Percentiles rank a stretch among this genome's conserved stretches.
Evolutionary conservation across 2,888 invertebrate genomes (phyloP).

Genomic region (Rotaria magnacalcarata): DNA sequence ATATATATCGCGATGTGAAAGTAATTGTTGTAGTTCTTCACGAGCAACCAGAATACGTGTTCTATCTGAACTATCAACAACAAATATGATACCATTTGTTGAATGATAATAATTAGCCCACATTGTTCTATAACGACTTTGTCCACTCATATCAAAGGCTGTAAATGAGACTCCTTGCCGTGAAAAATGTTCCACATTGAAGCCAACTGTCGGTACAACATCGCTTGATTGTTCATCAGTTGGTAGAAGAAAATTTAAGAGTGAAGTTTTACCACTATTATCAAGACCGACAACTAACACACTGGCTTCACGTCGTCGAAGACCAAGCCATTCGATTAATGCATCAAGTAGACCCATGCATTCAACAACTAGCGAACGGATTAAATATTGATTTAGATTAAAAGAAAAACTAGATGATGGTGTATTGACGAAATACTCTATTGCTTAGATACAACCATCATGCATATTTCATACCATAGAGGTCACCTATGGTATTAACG

Average conservation of each 20-base stretch:
- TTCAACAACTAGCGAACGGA: no score
- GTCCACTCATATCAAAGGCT: slow-evolving; percentile 94
- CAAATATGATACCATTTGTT: slow-evolving; percentile 89
- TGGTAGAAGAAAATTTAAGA: slow-evolving; percentile 81
- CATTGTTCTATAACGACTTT: slow-evolving; percentile 82
- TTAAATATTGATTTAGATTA: no score
- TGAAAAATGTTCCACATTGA: slow-evolving; percentile 80
- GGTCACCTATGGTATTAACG: background rate
- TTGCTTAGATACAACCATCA: background rate
- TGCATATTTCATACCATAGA: background rate
- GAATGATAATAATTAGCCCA: slow-evolving; percentile 95
- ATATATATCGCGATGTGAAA: slow-evolving; percentile 75
- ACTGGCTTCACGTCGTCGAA: slow-evolving; percentile 71
- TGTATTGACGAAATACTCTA: background rate
- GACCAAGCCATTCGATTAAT: slow-evolving; percentile 69
- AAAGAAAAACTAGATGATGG: no score
- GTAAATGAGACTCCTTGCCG: slow-evolving; percentile 80
- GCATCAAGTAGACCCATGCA: slow-evolving; percentile 74
- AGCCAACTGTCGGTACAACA: slow-evolving; percentile 83
- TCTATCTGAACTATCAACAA: slow-evolving; percentile 84
- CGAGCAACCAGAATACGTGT: slow-evolving; percentile 85
- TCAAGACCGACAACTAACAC: slow-evolving; percentile 89
- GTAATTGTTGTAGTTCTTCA: slow-evolving; percentile 81
- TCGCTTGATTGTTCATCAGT: slow-evolving; percentile 69
- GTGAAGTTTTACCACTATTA: slow-evolving; percentile 88